Percentiles rank a stretch among this genome's conserved stretches.
phyloP scores from a whole-genome alignment of 2,113 vertebrate species.

The Eulemur macaco region DNA sequence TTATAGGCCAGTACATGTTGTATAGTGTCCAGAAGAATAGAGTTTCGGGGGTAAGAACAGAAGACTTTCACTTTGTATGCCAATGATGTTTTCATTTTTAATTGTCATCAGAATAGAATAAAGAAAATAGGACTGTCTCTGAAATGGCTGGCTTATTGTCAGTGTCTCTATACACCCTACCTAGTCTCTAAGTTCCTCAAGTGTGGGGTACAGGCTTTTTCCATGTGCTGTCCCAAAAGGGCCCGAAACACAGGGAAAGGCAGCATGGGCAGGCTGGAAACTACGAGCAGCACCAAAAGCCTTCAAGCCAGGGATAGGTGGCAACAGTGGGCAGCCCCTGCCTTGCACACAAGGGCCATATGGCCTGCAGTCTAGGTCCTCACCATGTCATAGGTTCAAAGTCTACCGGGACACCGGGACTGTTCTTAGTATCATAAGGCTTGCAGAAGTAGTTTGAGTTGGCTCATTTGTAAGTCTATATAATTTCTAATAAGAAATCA shows the following conservation, averaged over 20 bases:
- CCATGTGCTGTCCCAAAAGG: not conserved
- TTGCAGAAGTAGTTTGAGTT: not conserved
- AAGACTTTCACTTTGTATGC: not conserved
- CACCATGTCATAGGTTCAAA: not conserved
- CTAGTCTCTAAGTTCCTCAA: not conserved
- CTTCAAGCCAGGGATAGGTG: not conserved
- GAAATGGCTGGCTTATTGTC: not conserved
- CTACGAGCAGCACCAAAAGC: not conserved
- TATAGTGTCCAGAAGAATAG: not conserved
- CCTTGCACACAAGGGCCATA: not conserved
- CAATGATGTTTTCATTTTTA: not conserved
- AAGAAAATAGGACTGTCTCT: not conserved
- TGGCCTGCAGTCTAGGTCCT: not conserved
- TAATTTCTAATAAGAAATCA: conserved; percentile 25
- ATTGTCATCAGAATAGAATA: not conserved
- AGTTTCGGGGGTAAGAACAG: not conserved
- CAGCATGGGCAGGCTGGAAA: not conserved
- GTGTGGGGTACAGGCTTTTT: not conserved
- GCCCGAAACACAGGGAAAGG: not conserved
- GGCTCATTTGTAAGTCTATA: not conserved
- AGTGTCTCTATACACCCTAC: not conserved
- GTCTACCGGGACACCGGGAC: not conserved
- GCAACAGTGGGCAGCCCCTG: not conserved
- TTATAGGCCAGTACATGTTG: not conserved
- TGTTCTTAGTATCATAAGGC: not conserved